phyloP scores from a whole-genome alignment of 2,113 vertebrate genomes.

The Pterocles gutturalis region DNA sequence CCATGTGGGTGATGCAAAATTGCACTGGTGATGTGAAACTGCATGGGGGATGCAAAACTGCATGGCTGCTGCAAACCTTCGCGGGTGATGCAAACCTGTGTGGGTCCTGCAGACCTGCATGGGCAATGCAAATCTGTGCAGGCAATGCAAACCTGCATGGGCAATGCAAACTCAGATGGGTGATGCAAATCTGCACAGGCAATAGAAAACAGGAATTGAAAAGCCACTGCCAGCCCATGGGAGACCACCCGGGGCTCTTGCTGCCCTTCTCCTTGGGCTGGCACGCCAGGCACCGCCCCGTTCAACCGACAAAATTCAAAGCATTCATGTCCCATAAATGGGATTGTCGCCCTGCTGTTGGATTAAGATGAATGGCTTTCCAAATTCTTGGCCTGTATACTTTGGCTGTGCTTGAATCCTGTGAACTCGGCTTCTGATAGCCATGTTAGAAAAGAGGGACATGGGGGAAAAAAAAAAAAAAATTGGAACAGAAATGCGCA shows the following conservation, averaged over 20 bases:
- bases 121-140: fast-evolving
- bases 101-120: too few species aligned
- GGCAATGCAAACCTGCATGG: background rate
- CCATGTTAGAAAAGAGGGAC: background rate
- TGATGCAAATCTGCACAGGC: too few species aligned
- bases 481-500: slow-evolving; percentile 40
- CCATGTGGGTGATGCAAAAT: fast-evolving
- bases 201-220: background rate
- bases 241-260: background rate
- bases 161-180: too few species aligned
- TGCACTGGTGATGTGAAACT: too few species aligned
- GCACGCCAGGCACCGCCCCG: background rate
- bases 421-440: slow-evolving; percentile 58
- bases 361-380: slow-evolving; percentile 73
- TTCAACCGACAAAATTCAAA: slow-evolving; percentile 57
- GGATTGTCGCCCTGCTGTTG: slow-evolving; percentile 69
- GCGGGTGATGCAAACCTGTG: fast-evolving
- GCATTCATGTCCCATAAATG: slow-evolving; percentile 58
- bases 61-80: fast-evolving
- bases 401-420: slow-evolving; percentile 61
- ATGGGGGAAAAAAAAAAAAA: background rate
- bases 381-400: slow-evolving; percentile 64
- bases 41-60: too few species aligned
- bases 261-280: background rate
- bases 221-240: background rate